Percentiles rank a stretch among this genome's conserved stretches.
These are phyloP conservation scores for Coregonus suidteri DNA, from an alignment of 2,797 vertebrate species.

Conservation along the genomic window DNA sequence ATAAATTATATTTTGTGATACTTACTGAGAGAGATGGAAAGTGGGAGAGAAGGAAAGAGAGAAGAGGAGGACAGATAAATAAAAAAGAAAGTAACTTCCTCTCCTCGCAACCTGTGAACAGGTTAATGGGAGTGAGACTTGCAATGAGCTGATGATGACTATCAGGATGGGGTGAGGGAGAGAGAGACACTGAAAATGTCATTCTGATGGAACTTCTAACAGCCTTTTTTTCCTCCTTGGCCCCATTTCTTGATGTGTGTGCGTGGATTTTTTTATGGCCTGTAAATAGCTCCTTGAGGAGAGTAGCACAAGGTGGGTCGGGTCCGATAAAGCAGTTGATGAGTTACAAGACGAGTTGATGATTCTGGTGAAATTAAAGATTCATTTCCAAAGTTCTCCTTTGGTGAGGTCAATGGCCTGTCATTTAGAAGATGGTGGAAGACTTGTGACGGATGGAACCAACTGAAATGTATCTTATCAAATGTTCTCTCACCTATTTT, in stretches of 20 bases:
- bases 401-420: conserved; percentile 11
- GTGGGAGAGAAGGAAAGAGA: neutral
- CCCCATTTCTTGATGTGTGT: conserved; percentile 56
- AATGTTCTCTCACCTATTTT: conserved; percentile 1
- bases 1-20: conserved; percentile 80
- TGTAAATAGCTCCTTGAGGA: conserved; percentile 59
- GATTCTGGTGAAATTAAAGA: conserved; percentile 30
- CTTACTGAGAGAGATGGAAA: conserved; percentile 63
- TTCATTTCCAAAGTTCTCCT: conserved; percentile 21
- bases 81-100: conserved; percentile 54
- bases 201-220: conserved; percentile 74
- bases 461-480: conserved; percentile 11
- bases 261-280: conserved; percentile 43
- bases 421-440: conserved; percentile 7
- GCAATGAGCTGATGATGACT: conserved; percentile 70
- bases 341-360: conserved; percentile 33
- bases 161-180: conserved; percentile 59
- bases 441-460: conserved; percentile 14
- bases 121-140: conserved; percentile 73
- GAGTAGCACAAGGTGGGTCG: conserved; percentile 38
- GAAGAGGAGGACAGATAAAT: conserved; percentile 31
- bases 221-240: conserved; percentile 68
- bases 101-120: conserved; percentile 62
- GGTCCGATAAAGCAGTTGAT: conserved; percentile 21
- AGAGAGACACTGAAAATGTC: conserved; percentile 58